Evolutionary conservation across 2,113 vertebrate genomes (phyloP).

Genomic region (Muntiacus reevesi): DNA sequence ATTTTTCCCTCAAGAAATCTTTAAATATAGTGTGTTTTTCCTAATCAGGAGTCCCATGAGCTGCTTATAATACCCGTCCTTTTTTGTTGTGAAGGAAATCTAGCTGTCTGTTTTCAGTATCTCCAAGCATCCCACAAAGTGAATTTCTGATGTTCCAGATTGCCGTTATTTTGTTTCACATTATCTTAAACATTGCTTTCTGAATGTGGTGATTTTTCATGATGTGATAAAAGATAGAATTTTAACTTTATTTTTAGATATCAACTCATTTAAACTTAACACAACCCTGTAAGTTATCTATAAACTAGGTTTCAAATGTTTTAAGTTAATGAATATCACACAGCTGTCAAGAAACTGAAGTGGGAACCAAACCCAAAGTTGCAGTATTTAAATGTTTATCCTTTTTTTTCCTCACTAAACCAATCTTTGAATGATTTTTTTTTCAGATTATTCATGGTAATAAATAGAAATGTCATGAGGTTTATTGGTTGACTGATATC

Average conservation of each 20-base stretch:
- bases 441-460: not conserved
- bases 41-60: not conserved
- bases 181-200: slow-evolving; percentile 23
- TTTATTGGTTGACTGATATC: not conserved
- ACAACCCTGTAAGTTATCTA: not conserved
- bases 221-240: not conserved
- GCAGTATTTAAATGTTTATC: not conserved
- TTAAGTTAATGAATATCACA: not conserved
- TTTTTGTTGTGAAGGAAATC: slow-evolving; percentile 26
- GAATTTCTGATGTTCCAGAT: not conserved
- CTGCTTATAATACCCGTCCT: not conserved
- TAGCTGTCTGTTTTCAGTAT: not conserved
- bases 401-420: not conserved
- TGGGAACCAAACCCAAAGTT: not conserved
- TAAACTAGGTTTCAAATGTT: not conserved
- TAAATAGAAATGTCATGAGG: not conserved
- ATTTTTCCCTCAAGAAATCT: not conserved
- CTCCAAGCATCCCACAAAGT: not conserved
- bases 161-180: not conserved
- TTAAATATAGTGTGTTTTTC: not conserved
- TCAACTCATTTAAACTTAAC: slow-evolving; percentile 6
- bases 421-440: not conserved
- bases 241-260: slow-evolving; percentile 9
- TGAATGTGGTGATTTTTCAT: not conserved
- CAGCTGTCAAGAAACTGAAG: not conserved